Evolutionary conservation across 1,140 invertebrate genomes (phyloP), one percentile per base, ranked within the genome.

Genomic region (Hormaphis cornu): DNA sequence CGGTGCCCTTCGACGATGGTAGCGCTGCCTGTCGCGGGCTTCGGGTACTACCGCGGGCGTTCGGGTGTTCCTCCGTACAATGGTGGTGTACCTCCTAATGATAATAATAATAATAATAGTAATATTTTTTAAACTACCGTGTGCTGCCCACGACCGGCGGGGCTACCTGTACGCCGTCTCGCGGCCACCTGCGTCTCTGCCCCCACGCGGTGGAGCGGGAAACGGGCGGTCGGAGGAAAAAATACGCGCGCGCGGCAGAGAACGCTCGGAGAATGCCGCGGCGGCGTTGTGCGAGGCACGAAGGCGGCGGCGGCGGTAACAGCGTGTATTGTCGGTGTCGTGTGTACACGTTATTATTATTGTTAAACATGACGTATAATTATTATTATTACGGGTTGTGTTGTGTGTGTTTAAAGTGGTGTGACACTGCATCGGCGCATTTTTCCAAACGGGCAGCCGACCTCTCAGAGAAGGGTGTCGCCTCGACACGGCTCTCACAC

Each of bases 1-100:
- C 61, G 61, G 61, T 66, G 61, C 61, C 59, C 61, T 66, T 66
- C 61, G 42, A 20, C 24, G 44, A 48, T 50, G 44, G 44, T 66
- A 66, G 44, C 61, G 61, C 20, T 9, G 18, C 16, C 61, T 50
- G 12, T 50, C 22, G 61, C 46, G n/a, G 26, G 28, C 50, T 66
- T n/a, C 61, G 7, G 6, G 7, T 35, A 66, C 61, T 66, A 66
- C 5, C 16, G 52, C 52, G 52, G n/a, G 28, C 22, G 28, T n/a
- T 16, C 5, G 16, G 8, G 46, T 12, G 22, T 9, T 16, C 52
- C n/a, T n/a, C n/a, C n/a, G n/a, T n/a, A n/a, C n/a, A n/a, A n/a
- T n/a, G n/a, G n/a, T n/a, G n/a, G n/a, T n/a, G 30, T 56, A 22
- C 33, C 8, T 22, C 30, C 1, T 10, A 9, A 56, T 22, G 9